These are phyloP conservation scores for Macrostomum lignano DNA, from an alignment of 1,140 invertebrate genomes.

Conservation along the genomic window DNA sequence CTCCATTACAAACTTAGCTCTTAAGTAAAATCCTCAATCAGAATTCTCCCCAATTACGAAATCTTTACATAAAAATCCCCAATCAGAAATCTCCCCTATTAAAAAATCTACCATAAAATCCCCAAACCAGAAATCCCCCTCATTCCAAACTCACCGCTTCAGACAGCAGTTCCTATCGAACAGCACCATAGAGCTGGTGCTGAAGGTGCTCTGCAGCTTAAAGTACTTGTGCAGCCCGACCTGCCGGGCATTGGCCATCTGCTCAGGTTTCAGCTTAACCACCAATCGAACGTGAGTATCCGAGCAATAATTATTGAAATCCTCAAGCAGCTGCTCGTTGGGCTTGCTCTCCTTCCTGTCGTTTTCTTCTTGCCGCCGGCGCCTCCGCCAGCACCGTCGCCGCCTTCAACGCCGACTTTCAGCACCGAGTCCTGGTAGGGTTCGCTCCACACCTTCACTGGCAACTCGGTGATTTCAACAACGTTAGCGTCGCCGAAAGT, in stretches of 20 bases:
- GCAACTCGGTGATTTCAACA: conserved; percentile 82
- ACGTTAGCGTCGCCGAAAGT: conserved; percentile 46
- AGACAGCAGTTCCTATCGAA: conserved; percentile 69
- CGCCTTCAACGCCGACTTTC: conserved; percentile 52
- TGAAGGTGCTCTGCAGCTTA: conserved; percentile 53
- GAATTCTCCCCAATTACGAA: too few relatives aligned
- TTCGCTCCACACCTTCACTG: conserved; percentile 73
- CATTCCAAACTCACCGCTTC: too few relatives aligned
- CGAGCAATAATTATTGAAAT: conserved; percentile 70
- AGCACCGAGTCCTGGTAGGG: conserved; percentile 75
- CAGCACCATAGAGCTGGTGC: conserved; percentile 35
- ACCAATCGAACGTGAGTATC: conserved; percentile 74
- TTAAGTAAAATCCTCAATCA: too few relatives aligned
- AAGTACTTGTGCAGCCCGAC: conserved; percentile 78
- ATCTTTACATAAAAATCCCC: too few relatives aligned
- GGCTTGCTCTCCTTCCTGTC: too few relatives aligned
- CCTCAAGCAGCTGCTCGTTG: too few relatives aligned
- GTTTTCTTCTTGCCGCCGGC: too few relatives aligned
- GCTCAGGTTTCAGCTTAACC: conserved; percentile 46
- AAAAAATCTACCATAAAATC: too few relatives aligned
- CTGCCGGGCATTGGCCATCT: conserved; percentile 42
- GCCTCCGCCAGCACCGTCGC: conserved; percentile 41
- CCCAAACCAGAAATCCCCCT: too few relatives aligned
- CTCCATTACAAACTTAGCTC: too few relatives aligned
- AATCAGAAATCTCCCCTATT: too few relatives aligned